Conservation (phyloP, 2,888 invertebrate genomes). For the Serripes groenlandicus region DNA sequence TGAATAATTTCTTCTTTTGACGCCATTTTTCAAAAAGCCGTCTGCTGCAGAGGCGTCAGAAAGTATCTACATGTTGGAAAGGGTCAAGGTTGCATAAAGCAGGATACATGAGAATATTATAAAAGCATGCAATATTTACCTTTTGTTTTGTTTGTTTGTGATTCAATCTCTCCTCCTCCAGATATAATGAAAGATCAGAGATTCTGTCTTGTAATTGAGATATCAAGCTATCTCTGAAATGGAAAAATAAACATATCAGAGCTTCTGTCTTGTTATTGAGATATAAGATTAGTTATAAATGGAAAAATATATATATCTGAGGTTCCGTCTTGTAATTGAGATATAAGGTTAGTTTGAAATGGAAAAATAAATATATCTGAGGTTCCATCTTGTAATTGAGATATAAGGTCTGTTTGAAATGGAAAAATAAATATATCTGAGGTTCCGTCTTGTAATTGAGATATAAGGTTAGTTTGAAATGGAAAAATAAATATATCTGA, state of each 20-base stretch:
- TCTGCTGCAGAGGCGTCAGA: background rate
- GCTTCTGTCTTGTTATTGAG: no score
- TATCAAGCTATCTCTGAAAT: slow-evolving; percentile 61
- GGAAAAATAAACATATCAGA: background rate
- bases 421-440: no score
- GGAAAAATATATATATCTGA: slow-evolving; percentile 84
- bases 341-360: slow-evolving; percentile 58
- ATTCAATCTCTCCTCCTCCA: slow-evolving; percentile 85
- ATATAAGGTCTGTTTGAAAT: no score
- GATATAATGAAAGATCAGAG: slow-evolving; percentile 82
- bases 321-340: slow-evolving; percentile 81
- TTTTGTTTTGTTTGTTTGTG: slow-evolving; percentile 83
- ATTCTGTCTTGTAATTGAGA: slow-evolving; percentile 80
- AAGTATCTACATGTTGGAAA: background rate
- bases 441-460: no score
- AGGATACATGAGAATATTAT: background rate
- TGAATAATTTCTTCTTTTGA: background rate
- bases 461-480: no score
- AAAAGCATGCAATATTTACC: no score
- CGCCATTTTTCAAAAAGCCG: background rate
- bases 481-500: no score
- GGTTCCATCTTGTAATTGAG: no score
- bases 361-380: background rate
- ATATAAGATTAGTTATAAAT: no score
- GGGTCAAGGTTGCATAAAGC: background rate